Percentiles rank a stretch among this genome's conserved stretches.
Conservation (phyloP, 2,113 vertebrate species). For the Dicrurus megarhynchus region DNA sequence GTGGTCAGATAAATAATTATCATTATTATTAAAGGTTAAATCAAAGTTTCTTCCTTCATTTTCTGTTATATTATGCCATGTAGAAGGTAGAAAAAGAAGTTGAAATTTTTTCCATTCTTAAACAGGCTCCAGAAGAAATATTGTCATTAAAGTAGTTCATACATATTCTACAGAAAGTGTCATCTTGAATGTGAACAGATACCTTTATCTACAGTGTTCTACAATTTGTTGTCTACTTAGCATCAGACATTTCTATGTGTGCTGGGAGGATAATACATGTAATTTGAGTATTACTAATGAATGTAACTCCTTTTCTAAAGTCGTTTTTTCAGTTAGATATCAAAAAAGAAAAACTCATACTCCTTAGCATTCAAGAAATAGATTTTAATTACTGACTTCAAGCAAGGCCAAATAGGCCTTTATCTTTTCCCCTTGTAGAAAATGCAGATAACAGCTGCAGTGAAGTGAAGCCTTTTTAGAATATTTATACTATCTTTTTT, state of each 20-base stretch:
- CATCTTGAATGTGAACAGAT: not conserved
- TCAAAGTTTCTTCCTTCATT: not conserved
- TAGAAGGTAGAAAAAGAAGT: not conserved
- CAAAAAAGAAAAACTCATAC: not conserved
- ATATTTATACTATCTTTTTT: not conserved
- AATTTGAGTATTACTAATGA: slow-evolving; percentile 10
- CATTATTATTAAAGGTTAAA: not conserved
- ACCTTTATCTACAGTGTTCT: not conserved
- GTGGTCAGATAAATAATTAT: slow-evolving; percentile 3
- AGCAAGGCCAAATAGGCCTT: not conserved
- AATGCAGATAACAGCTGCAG: not conserved
- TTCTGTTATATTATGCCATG: not conserved
- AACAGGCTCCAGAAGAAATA: not conserved
- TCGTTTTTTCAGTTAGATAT: not conserved
- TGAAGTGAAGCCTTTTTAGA: not conserved
- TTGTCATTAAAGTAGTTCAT: not conserved
- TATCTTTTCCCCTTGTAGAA: not conserved
- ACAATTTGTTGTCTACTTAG: not conserved
- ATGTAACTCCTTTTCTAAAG: not conserved
- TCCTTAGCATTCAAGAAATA: not conserved
- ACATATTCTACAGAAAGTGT: not conserved
- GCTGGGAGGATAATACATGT: not conserved
- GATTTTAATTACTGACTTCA: not conserved
- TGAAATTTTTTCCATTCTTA: not conserved
- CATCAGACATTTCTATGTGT: not conserved